phyloP scores from a whole-genome alignment of 2,888 invertebrate genomes.

The Cyclophora punctaria region DNA sequence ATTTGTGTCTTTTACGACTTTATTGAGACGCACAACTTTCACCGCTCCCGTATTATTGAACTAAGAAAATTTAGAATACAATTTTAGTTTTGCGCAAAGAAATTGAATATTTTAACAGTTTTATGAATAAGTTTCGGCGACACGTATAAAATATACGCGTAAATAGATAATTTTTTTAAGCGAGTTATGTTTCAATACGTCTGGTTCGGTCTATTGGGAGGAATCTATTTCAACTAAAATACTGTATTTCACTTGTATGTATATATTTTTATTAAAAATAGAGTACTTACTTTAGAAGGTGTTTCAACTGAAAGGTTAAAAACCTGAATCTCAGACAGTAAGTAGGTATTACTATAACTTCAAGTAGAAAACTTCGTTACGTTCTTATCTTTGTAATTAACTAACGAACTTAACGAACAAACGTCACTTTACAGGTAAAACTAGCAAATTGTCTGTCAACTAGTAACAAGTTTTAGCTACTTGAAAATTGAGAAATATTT shows the following conservation, averaged over 20 bases:
- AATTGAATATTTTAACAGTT: slow-evolving; percentile 14
- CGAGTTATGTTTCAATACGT: slow-evolving; percentile 2
- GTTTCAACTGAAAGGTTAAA: no score
- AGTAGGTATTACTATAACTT: no score
- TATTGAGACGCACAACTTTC: slow-evolving; percentile 13
- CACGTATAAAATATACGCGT: background rate
- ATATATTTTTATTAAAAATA: no score
- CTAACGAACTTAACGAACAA: no score
- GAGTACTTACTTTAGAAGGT: no score
- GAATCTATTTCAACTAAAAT: slow-evolving; percentile 1
- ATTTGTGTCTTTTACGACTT: background rate
- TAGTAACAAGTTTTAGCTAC: no score
- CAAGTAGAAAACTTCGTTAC: no score
- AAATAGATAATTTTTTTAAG: background rate
- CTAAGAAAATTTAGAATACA: slow-evolving; percentile 6
- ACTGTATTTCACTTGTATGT: background rate
- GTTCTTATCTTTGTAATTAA: no score
- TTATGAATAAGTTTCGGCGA: slow-evolving; percentile 6
- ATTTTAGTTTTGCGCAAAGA: slow-evolving; percentile 1
- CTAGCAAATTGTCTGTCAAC: no score
- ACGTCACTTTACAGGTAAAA: no score
- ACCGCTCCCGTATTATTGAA: slow-evolving; percentile 13
- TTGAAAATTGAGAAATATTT: no score
- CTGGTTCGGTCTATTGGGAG: slow-evolving; percentile 1
- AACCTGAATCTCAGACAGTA: no score